Base-by-base conservation (phyloP, 2,113 vertebrate genomes). In the Phaethornis superciliosus region DNA sequence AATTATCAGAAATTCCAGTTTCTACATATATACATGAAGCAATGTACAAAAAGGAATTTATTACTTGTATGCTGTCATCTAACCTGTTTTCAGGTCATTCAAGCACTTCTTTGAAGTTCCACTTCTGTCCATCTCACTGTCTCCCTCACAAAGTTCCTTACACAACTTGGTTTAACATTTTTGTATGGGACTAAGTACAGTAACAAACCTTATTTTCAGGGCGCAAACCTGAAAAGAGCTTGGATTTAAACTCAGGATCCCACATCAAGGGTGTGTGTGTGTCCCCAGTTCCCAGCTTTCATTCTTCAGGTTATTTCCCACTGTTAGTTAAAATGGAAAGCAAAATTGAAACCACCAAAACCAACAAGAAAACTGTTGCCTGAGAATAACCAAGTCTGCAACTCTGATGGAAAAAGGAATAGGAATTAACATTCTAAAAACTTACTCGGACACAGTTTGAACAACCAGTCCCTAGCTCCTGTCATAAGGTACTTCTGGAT, bases 301-400 rank as follows among this genome's bases (percentile, higher is more conserved):
- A 55, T 27, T 83, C 52, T 93, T 58, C 71, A 94, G 44, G 19
- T 63, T 0, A 46, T 64, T 55, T 80, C 68, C 18, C 27, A 28
- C 60, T 77, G 76, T 85, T 90, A 89, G 49, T 81, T 92, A 95
- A 92, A 91, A 95, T 37, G 78, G 10, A 35, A 92, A 95, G 47
- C 18, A 93, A 70, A 95, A 80, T 4, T 13, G 27, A 72, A 71
- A 83, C 44, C 12, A 94, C 40, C 40, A 40, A 40, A 40, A 40
- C 11, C 40, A 65, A 52, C 35, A 96, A 81, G 70, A 94, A 96
- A 74, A 70, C 21, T 81, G 35, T 44, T 81, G 76, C 81, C 78
- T 91, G 55, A 77, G 74, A 94, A 94, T 81, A 94, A 79, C 15
- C 81, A 93, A 70, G 6, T 64, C 30, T 81, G 35, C 12, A 33